Base-by-base conservation (phyloP, 2,113 vertebrate genomes). In the Xiphophorus maculatus region DNA sequence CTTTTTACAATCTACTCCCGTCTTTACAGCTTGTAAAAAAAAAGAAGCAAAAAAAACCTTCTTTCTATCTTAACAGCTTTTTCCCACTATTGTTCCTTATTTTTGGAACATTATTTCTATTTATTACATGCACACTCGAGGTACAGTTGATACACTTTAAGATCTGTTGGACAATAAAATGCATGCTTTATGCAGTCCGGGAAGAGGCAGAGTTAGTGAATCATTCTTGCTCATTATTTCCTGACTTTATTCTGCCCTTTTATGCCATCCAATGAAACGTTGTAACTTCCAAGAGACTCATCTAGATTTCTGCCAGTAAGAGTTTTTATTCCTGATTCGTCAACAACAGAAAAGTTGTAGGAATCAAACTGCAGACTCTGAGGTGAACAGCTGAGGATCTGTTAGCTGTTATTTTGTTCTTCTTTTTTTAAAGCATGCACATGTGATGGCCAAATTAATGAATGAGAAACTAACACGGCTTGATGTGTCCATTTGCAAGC, bases 401-500 rank as follows among this genome's bases (percentile, higher is more conserved):
- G 19, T 51, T 51, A 22, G 44, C 14, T 54, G 17, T 54, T 54
- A 22, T 25, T 54, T 8, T 54, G 22, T 37, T 37, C 35, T 37
- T 11, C 35, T 5, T 22, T 22, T 54, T 19, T 25, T 1, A 54
- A 54, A 22, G 51, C 22, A 8, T 54, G 42, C 42, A 54, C 5
- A 7, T 54, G 51, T 3, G 22, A 54, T 22, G 51, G 17, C 22
- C 22, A 22, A 54, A 25, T 58, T 58, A 25, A 58, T n/a, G 17
- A 48, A 48, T 19, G 44, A 48, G 17, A 48, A 5, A 19, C 44
- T 48, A 19, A 48, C 44, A 19, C 44, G 15, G 51, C 51, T 10
- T 58, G 25, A n/a, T n/a, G 58, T 66, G 17, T 71, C 28, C 72
- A 64, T 87, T 63, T 7, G 54, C 4, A 12, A 69, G 30, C 86